phyloP scores from a whole-genome alignment of 2,797 vertebrate genomes.

The Acropternis orthonyx region DNA sequence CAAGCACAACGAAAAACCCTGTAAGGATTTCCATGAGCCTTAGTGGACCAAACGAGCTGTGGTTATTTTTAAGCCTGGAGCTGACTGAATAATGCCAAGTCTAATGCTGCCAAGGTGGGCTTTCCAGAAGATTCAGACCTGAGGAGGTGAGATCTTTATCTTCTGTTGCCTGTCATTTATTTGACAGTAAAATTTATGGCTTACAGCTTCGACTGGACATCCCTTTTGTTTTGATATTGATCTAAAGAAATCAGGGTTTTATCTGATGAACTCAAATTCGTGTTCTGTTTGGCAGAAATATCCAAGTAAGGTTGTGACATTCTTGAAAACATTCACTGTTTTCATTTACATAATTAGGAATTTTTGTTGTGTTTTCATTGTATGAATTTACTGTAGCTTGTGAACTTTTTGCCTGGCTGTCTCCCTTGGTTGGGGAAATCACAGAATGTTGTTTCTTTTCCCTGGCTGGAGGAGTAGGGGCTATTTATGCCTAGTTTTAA shows the following conservation, averaged over 20 bases:
- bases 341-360: constrained; percentile 46
- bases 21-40: constrained; percentile 36
- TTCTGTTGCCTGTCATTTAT: constrained; percentile 18
- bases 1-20: not conserved
- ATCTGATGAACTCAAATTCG: not conserved
- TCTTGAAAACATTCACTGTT: constrained; percentile 45
- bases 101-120: constrained; percentile 23
- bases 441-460: constrained; percentile 15
- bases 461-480: constrained; percentile 4
- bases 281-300: constrained; percentile 38
- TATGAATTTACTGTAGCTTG: constrained; percentile 34
- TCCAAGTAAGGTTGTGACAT: not conserved
- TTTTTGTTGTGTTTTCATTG: constrained; percentile 46
- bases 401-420: constrained; percentile 48
- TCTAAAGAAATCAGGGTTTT: not conserved
- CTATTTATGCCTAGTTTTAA: constrained; percentile 39
- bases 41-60: not conserved
- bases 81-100: constrained; percentile 32
- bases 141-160: constrained; percentile 48
- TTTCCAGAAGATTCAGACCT: constrained; percentile 43
- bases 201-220: not conserved
- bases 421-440: constrained; percentile 25
- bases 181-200: not conserved
- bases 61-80: constrained; percentile 28
- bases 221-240: not conserved